Base-by-base conservation (phyloP, 2,888 invertebrate genomes). In the Pyrochroa serraticornis region DNA sequence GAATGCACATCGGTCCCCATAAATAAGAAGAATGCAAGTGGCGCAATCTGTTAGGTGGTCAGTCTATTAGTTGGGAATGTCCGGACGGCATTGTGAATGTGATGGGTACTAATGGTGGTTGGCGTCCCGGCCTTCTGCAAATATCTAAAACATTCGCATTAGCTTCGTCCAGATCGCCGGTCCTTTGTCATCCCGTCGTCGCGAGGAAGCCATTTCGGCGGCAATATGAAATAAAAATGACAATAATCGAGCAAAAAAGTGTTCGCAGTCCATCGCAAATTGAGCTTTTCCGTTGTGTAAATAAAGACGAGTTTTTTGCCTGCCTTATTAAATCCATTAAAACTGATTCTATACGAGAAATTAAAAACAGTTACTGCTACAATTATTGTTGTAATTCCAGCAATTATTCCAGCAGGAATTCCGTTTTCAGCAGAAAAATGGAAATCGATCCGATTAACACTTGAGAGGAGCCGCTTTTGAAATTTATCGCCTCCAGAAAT, bases 31-130 rank as follows among this genome's bases (percentile, higher is more conserved):
- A 72, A 73, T 71, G 71, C 74, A 71, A 76, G 72, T 73, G 73
- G 74, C 71, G 74, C 73, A 76, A 77, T 77, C 75, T 75, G 74
- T 76, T 75, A 73, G 76, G 74, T 74, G 74, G 75, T 72, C 75
- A 71, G 73, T 76, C 75, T 77, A 77, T 77, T 76, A 77, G 76
- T 72, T 70, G 72, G 68, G 77, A 77, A 77, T 77, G 77, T 73
- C 71, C 71, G 75, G 70, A 64, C 70, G 66, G 74, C 73, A 77
- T 77, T 77, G 76, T 76, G 69, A 66, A 54, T 67, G 65, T 75
- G 77, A 77, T 72, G 75, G 71, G 74, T 68, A 77, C 74, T 75
- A 75, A 77, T 76, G 74, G 71, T 64, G 54, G 58, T 47, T 53
- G 60, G 62, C 71, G 70, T 68, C 63, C 64, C 70, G 72, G 66